Base-by-base conservation (phyloP, 37 sponge, comb jelly and placozoan species). In the Bolinopsis microptera region DNA sequence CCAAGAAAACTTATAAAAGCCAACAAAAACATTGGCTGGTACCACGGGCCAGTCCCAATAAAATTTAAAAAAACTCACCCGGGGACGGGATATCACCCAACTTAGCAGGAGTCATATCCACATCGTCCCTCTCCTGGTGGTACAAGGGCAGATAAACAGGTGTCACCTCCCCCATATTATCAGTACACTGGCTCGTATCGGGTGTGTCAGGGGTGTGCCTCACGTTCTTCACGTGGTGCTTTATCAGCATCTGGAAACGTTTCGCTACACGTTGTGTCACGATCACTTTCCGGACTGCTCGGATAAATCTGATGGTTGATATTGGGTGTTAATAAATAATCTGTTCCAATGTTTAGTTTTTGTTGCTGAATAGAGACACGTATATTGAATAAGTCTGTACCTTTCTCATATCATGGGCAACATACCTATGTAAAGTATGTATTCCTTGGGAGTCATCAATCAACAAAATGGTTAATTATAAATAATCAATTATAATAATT, bases 281-380 rank as follows among this genome's bases (percentile, higher is more conserved):
- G 26, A 86, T 86, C 23, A 86, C 61, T 26, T 86, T 86, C 26
- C 90, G 90, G 18, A 86, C 90, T 28, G 90, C 90, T 24, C 90
- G n/a, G 90, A 86, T 86, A 86, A 86, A 86, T 34, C 90, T 77
- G 80, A 28, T 9, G 18, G 68, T n/a, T n/a, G n/a, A n/a, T n/a
- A n/a, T n/a, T n/a, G n/a, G n/a, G n/a, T n/a, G n/a, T n/a, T n/a
- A n/a, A n/a, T n/a, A n/a, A n/a, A n/a, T n/a, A n/a, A n/a, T n/a
- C n/a, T n/a, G n/a, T n/a, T n/a, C n/a, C n/a, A n/a, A n/a, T n/a
- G n/a, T n/a, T n/a, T n/a, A n/a, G n/a, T n/a, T n/a, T n/a, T n/a
- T n/a, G n/a, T n/a, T n/a, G n/a, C n/a, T n/a, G n/a, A n/a, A n/a
- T n/a, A n/a, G n/a, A n/a, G n/a, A n/a, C n/a, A n/a, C n/a, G n/a